Evolutionary conservation across 2,888 invertebrate genomes (phyloP), one percentile per base, ranked within the genome.

Genomic region (Myopa tessellatipennis): DNA sequence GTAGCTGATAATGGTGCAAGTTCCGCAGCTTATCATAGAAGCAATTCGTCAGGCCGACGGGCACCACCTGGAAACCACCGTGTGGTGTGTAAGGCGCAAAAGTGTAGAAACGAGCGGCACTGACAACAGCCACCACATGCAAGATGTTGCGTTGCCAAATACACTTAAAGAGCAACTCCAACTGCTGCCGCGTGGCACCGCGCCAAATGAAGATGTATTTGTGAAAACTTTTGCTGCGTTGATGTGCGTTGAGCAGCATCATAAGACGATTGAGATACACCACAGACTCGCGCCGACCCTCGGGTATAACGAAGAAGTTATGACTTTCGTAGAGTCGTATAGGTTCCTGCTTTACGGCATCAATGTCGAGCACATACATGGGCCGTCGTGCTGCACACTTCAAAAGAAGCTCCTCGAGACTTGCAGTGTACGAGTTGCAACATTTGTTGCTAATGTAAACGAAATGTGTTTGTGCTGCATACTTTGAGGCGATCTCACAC

Each of bases 61-160:
- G 26, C 26, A 26, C 26, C 26, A 26, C 26, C 26, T 26, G 26
- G 26, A 26, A 26, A 26, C 26, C 26, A 2, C 26, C 26, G 26
- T 26, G 26, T 26, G 26, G 26, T 26, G 26, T 82, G 79, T 87
- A 88, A 0, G 88, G 88, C 50, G 87, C 83, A 76, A 83, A 88
- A 16, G 86, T 85, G 26, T 81, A 86, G 1, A 84, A 65, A 0
- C n/a, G 8, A 7, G 36, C 38, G 16, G 26, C 12, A n/a, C 45
- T 18, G 4, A 77, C 50, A 10, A 82, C 77, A 4, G 82, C 85
- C 34, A 87, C 69, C 0, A 80, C 87, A 75, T 85, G 82, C 7
- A 87, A 78, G 36, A 87, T 76, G 4, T 84, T 78, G 26, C 85
- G 45, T 4, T 38, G 10, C 87, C 87, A 88, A 34, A 87, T 81